phyloP scores from a whole-genome alignment of 2,113 vertebrate species.

The Ciconia maguari region DNA sequence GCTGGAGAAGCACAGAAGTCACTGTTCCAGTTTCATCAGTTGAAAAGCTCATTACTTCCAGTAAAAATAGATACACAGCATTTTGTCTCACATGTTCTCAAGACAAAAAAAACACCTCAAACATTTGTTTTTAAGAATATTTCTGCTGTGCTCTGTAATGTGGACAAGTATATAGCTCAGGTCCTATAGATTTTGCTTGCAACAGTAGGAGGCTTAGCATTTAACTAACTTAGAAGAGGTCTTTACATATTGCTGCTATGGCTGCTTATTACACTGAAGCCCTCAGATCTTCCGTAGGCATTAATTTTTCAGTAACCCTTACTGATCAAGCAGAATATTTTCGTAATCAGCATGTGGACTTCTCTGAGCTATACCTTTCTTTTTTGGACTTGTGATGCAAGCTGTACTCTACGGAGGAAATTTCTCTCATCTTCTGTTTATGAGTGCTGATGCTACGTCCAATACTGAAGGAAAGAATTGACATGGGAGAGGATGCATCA shows the following conservation, averaged over 20 bases:
- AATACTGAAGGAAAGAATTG: background rate
- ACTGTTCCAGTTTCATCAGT: background rate
- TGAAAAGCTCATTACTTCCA: background rate
- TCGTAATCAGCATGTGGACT: conserved; percentile 1
- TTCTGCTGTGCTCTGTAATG: background rate
- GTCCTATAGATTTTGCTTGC: background rate
- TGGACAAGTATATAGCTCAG: background rate
- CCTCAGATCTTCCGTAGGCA: conserved; percentile 3
- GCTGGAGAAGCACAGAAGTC: background rate
- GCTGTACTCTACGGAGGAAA: background rate
- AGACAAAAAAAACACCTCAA: background rate
- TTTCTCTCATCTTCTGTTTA: background rate
- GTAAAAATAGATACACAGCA: background rate
- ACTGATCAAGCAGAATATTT: conserved; percentile 58
- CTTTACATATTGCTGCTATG: background rate
- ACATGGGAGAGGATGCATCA: background rate
- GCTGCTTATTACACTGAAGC: background rate
- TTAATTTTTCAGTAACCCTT: conserved; percentile 65
- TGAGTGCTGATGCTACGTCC: background rate
- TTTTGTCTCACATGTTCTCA: background rate
- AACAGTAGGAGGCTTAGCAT: background rate
- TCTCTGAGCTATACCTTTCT: conserved; percentile 12
- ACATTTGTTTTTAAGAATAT: background rate
- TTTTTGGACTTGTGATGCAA: background rate
- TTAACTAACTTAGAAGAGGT: conserved; percentile 23